Base-by-base conservation (phyloP, 2,113 vertebrate species). In the Gopherus evgoodei region DNA sequence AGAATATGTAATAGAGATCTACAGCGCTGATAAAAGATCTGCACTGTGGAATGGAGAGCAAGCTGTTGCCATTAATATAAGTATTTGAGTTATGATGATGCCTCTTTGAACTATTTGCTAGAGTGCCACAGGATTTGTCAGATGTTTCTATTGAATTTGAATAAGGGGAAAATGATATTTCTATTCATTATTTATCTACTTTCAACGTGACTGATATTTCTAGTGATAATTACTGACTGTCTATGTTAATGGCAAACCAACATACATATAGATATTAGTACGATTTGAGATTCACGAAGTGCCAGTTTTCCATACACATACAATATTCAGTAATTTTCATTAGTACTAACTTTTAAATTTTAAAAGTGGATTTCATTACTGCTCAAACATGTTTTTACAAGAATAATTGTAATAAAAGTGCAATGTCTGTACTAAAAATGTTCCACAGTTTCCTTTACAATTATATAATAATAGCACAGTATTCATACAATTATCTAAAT, bases 131-230 rank as follows among this genome's bases (percentile, higher is more conserved):
- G 25, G 78, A 90, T 89, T 7, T 72, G 89, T 93, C 96, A 94
- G 85, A 95, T 95, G 95, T 90, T 72, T 95, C 94, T 96, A 94
- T 75, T 96, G 96, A 97, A 79, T 97, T 97, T 96, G 96, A 97
- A 96, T 96, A 94, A 94, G 49, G 62, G 19, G 89, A 78, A 96
- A 95, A 94, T 84, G 5, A 56, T 89, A 88, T 90, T 94, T 94
- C 94, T 96, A 91, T 95, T 96, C 91, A 87, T 95, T 95, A 96
- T 96, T 96, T 94, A 91, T 92, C 81, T 78, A n/a, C 89, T 86
- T 89, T 94, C 25, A 72, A 89, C 19, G 35, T 50, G 81, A 94
- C 81, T 92, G 84, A 86, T 91, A 93, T 93, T 96, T 94, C 76
- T 65, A 86, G 76, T 10, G 42, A 84, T 94, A 95, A 96, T 91